Evolutionary conservation across 2,888 invertebrate genomes (phyloP).

Genomic region (Euzophera pinguis): DNA sequence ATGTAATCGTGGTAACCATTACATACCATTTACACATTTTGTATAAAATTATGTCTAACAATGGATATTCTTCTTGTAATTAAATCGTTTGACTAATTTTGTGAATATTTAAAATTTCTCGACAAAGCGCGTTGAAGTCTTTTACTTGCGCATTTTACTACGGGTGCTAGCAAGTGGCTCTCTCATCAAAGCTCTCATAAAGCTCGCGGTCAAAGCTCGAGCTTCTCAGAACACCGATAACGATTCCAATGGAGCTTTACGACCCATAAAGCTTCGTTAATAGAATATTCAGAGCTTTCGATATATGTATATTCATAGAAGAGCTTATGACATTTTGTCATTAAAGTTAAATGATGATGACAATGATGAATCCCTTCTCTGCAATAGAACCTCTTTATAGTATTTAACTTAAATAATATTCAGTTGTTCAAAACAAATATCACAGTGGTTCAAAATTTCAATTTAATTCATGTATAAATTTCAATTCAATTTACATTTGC

Average conservation of each 20-base stretch:
- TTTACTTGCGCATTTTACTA: neutral
- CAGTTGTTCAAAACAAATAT: too few relatives aligned
- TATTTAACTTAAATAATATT: neutral
- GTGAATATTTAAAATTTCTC: neutral
- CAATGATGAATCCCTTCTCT: neutral
- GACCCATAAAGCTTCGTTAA: slow-evolving; percentile 5
- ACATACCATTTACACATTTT: too few relatives aligned
- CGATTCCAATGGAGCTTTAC: neutral
- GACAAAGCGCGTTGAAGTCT: neutral
- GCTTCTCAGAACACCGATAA: slow-evolving; percentile 1
- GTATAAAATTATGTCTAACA: too few relatives aligned
- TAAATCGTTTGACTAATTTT: too few relatives aligned
- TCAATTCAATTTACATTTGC: too few relatives aligned
- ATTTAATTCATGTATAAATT: too few relatives aligned
- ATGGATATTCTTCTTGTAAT: too few relatives aligned
- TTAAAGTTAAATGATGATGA: neutral
- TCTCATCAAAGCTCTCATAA: neutral
- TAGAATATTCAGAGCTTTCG: slow-evolving; percentile 5
- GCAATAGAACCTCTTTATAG: neutral
- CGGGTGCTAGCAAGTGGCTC: neutral
- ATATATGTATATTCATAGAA: neutral
- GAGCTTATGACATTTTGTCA: neutral
- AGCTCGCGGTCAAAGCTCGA: neutral
- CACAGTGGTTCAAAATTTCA: too few relatives aligned
- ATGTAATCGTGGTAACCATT: too few relatives aligned